phyloP scores from a whole-genome alignment of 1,140 invertebrate genomes.

The Brachionus plicatilis region DNA sequence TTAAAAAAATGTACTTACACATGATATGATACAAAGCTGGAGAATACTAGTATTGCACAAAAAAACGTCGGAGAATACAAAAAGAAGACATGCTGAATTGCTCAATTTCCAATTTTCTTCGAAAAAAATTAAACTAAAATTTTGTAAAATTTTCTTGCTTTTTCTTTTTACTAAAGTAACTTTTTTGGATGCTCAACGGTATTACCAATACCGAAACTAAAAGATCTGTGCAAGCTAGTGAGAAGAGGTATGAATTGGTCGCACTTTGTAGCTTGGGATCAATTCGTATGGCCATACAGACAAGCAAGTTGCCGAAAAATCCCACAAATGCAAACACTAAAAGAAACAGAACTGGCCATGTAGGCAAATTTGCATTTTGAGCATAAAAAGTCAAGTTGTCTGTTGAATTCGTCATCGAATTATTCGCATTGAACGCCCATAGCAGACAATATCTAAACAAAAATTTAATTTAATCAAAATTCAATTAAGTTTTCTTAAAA shows the following conservation, averaged over 20 bases:
- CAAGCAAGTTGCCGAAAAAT: conserved; percentile 48
- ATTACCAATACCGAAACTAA: conserved; percentile 72
- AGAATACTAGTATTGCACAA: conserved; percentile 37
- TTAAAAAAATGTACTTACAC: background rate
- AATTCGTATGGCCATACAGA: conserved; percentile 50
- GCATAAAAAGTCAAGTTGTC: background rate
- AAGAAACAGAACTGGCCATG: conserved; percentile 29
- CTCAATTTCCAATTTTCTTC: conserved; percentile 2
- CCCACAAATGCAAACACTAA: conserved; percentile 11
- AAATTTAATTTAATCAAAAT: background rate
- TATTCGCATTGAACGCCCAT: background rate
- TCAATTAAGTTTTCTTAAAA: background rate
- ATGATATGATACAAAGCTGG: conserved; percentile 26
- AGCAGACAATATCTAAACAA: background rate
- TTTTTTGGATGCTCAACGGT: conserved; percentile 63
- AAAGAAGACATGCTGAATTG: background rate
- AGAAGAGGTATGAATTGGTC: conserved; percentile 54
- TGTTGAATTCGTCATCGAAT: background rate
- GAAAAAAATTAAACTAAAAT: background rate
- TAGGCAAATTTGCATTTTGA: background rate
- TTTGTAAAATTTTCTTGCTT: background rate
- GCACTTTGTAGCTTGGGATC: conserved; percentile 51
- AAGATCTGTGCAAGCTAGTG: conserved; percentile 52
- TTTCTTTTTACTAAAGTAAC: conserved; percentile 15
- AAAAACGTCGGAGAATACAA: conserved; percentile 37